Conservation (phyloP, 2,797 vertebrate genomes). For the Muscicapa comitata region DNA sequence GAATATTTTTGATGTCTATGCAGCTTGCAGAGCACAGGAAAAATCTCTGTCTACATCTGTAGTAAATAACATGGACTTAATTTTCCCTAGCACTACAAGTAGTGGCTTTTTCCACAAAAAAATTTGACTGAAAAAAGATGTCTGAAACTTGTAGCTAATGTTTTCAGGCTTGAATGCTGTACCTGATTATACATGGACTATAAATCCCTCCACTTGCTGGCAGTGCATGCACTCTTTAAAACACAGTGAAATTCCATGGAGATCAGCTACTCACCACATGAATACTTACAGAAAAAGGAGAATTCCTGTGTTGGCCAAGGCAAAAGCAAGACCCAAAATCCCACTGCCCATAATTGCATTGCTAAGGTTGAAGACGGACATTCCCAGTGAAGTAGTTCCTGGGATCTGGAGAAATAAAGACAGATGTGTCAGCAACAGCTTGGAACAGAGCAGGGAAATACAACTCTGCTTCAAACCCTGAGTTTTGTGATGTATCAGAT, state of each 20-base stretch:
- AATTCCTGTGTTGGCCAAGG: slow-evolving; percentile 81
- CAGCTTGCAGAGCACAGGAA: background rate
- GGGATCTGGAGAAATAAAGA: slow-evolving; percentile 68
- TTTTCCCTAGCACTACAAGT: background rate
- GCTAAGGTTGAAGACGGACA: slow-evolving; percentile 82
- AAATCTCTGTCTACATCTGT: background rate
- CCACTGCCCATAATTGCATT: slow-evolving; percentile 84
- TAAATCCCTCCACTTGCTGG: background rate
- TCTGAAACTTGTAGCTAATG: background rate
- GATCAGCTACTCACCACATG: background rate
- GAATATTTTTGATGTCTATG: background rate
- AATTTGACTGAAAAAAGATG: background rate
- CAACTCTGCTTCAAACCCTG: background rate
- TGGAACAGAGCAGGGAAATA: background rate
- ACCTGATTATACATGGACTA: background rate
- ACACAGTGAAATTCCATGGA: background rate
- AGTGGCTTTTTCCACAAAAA: accelerated
- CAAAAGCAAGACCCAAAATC: slow-evolving; percentile 80
- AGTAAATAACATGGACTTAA: background rate
- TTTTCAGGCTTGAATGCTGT: background rate
- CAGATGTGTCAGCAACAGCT: background rate
- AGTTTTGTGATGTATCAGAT: background rate
- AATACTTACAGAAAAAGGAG: slow-evolving; percentile 80
- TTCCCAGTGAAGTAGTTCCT: slow-evolving; percentile 78
- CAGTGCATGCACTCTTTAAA: background rate